Evolutionary conservation across 2,797 vertebrate species (phyloP).

Genomic region (Hemitrygon akajei): DNA sequence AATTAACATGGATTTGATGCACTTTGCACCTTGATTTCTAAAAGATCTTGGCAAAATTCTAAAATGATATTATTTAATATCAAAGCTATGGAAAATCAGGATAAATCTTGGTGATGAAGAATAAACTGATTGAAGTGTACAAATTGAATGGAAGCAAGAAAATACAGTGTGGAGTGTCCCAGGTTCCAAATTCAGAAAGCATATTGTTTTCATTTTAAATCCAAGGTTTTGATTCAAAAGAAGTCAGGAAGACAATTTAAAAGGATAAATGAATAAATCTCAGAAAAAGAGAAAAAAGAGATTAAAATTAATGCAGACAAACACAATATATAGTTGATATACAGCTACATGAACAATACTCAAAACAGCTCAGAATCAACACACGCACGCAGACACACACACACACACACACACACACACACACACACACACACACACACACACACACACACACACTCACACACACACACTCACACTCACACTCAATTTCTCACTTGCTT

Average conservation of each 20-base stretch:
- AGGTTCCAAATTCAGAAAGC: not conserved
- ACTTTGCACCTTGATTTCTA: not conserved
- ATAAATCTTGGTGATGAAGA: not conserved
- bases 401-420: not conserved
- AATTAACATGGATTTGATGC: not conserved
- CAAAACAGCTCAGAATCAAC: too few relatives aligned
- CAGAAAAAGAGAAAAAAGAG: too few relatives aligned
- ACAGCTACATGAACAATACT: too few relatives aligned
- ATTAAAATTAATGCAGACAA: too few relatives aligned
- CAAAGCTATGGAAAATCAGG: not conserved
- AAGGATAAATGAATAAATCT: not conserved
- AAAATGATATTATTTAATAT: not conserved
- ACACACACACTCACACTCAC: not conserved
- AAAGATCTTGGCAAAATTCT: not conserved
- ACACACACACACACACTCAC: not conserved
- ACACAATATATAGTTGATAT: too few relatives aligned
- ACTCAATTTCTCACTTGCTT: not conserved
- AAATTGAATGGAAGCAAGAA: not conserved
- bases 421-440: rapidly evolving
- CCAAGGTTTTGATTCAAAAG: not conserved
- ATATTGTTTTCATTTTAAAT: not conserved
- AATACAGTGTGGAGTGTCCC: not conserved
- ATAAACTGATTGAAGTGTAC: not conserved
- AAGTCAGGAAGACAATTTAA: not conserved
- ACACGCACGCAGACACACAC: too few relatives aligned